Evolutionary conservation across 2,888 invertebrate genomes (phyloP), one percentile per base, ranked within the genome.

Genomic region (Pedicia rivosa): DNA sequence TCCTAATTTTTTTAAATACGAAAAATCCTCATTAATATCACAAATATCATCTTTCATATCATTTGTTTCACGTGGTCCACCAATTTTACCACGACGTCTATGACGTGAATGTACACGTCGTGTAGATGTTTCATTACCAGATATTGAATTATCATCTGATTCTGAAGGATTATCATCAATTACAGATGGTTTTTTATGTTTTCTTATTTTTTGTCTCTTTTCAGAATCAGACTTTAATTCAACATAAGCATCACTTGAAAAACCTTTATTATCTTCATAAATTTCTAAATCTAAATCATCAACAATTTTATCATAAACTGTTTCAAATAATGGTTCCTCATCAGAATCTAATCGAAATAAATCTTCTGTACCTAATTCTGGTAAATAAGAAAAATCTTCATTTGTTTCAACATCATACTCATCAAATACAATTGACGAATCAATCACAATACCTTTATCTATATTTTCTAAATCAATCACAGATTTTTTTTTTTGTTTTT

Each of bases 171-270:
- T n/a, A n/a, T n/a, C n/a, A n/a, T n/a, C n/a, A n/a, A n/a, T n/a
- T n/a, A n/a, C n/a, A n/a, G n/a, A n/a, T 14, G 20, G 32, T 14
- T 10, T n/a, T 32, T 22, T 32, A 32, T 32, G 32, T 22, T 32
- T 32, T 10, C 32, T 17, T 4, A 32, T 9, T 10, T 6, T 16
- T 17, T 7, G 30, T n/a, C 2, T 8, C 20, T 32, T 32, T 2
- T 32, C 12, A 12, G 4, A 3, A 5, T 32, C 22, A 6, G 20
- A 20, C n/a, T n/a, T n/a, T n/a, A n/a, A n/a, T n/a, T n/a, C n/a
- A n/a, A n/a, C n/a, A n/a, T n/a, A n/a, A n/a, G n/a, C n/a, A n/a
- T n/a, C n/a, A n/a, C n/a, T n/a, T 20, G 20, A 20, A 6, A 6
- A 6, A 6, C 6, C 8, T 13, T 13, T 19, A 13, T 19, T n/a